A percentile compares a stretch with the other conserved stretches of the same genome.
These are phyloP conservation scores for Periplaneta americana DNA, from an alignment of 1,140 invertebrate genomes.

Conservation along the genomic window DNA sequence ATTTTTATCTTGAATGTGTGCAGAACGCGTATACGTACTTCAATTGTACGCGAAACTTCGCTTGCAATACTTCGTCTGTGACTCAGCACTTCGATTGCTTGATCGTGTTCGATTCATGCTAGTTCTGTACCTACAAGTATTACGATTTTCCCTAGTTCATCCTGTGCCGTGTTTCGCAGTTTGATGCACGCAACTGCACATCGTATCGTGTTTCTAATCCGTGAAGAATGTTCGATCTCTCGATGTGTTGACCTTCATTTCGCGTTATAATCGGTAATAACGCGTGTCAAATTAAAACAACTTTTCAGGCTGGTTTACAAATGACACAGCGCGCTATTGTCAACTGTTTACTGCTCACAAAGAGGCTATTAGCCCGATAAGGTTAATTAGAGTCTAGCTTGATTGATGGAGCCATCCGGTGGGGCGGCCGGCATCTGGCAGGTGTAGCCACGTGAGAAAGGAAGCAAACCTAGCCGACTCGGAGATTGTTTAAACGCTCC, in stretches of 20 bases:
- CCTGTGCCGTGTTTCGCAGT: not conserved
- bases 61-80: too few relatives aligned
- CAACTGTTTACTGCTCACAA: conserved; percentile 14
- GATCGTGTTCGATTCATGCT: too few relatives aligned
- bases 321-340: conserved; percentile 4
- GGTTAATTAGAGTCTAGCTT: not conserved
- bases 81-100: too few relatives aligned
- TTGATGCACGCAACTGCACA: not conserved
- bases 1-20: too few relatives aligned
- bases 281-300: conserved; percentile 14
- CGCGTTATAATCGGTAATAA: conserved; percentile 14
- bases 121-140: not conserved
- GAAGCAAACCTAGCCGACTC: too few relatives aligned
- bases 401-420: not conserved
- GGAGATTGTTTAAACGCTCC: too few relatives aligned
- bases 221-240: conserved; percentile 12
- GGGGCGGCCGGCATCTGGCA: not conserved
- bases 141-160: not conserved
- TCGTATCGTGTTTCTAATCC: not conserved
- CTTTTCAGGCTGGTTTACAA: conserved; percentile 5
- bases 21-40: too few relatives aligned
- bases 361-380: not conserved
- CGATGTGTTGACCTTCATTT: not conserved
- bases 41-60: too few relatives aligned
- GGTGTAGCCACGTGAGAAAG: too few relatives aligned